These are phyloP conservation scores for Etia nguti DNA, from an alignment of 2,113 vertebrate genomes.

Conservation along the genomic window DNA sequence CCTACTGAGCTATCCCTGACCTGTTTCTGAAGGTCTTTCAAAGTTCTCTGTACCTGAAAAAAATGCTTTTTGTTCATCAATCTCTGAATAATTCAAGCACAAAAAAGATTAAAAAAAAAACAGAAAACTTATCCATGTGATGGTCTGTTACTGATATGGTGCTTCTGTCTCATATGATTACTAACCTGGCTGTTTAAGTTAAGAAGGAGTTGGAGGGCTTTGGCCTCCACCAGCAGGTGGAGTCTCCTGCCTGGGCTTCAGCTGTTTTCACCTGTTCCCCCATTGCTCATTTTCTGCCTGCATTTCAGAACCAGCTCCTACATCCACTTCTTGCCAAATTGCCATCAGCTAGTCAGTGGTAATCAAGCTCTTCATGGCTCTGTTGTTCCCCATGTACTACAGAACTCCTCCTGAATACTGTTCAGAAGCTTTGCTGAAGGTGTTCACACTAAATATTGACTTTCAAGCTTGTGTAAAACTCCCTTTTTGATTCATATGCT, in stretches of 20 bases:
- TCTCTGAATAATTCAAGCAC: background rate
- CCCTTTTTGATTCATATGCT: background rate
- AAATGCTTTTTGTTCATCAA: background rate
- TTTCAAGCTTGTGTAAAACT: background rate
- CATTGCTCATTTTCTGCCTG: background rate
- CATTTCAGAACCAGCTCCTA: background rate
- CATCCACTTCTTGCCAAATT: background rate
- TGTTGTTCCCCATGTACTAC: background rate
- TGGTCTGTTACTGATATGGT: background rate
- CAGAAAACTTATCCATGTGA: background rate
- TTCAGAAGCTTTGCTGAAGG: background rate
- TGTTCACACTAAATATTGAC: background rate
- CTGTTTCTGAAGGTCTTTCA: background rate
- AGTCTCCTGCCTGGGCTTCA: background rate
- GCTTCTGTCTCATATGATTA: background rate
- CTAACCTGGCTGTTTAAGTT: background rate
- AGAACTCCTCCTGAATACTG: background rate
- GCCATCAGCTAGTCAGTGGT: background rate
- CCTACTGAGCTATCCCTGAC: too few relatives aligned
- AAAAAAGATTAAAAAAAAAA: background rate
- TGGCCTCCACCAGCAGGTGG: background rate
- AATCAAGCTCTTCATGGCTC: background rate
- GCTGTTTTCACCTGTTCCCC: background rate
- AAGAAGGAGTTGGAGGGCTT: background rate
- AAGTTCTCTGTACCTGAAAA: background rate